A percentile compares a stretch with the other conserved stretches of the same genome.
These are phyloP conservation scores for Melopsittacus undulatus DNA, from an alignment of 2,797 vertebrate species.

Conservation along the genomic window DNA sequence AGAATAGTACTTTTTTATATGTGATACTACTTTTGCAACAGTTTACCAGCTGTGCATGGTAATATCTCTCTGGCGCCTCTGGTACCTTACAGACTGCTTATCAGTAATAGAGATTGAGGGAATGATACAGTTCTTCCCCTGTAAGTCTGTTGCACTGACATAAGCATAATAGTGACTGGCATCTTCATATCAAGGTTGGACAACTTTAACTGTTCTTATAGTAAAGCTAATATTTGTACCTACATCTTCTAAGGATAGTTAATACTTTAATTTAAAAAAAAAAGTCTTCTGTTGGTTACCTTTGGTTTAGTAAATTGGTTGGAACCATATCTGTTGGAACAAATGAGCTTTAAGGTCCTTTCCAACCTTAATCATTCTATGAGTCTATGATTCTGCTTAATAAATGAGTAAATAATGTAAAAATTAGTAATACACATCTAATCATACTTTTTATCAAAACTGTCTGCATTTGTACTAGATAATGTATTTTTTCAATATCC, in stretches of 20 bases:
- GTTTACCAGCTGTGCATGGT: neutral
- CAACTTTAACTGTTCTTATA: neutral
- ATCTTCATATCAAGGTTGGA: neutral
- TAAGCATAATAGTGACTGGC: neutral
- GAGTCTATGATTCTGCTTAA: neutral
- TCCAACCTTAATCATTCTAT: neutral
- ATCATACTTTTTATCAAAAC: neutral
- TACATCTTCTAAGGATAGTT: neutral
- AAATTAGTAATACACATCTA: neutral
- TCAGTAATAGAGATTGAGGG: neutral
- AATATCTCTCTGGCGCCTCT: neutral
- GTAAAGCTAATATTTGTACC: neutral
- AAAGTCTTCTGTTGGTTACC: neutral
- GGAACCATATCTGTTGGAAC: neutral
- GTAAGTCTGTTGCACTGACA: neutral
- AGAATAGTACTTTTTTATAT: neutral
- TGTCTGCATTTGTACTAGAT: neutral
- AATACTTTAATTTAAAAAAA: neutral
- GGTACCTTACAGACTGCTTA: neutral
- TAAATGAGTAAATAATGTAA: neutral
- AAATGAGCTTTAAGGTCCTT: neutral
- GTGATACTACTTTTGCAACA: neutral
- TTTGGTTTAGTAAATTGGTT: neutral
- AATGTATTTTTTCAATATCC: neutral
- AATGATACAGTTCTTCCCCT: neutral